Evolutionary conservation across 1,140 invertebrate genomes (phyloP), one percentile per base, ranked within the genome.

Genomic region (Drosophila bocqueti): DNA sequence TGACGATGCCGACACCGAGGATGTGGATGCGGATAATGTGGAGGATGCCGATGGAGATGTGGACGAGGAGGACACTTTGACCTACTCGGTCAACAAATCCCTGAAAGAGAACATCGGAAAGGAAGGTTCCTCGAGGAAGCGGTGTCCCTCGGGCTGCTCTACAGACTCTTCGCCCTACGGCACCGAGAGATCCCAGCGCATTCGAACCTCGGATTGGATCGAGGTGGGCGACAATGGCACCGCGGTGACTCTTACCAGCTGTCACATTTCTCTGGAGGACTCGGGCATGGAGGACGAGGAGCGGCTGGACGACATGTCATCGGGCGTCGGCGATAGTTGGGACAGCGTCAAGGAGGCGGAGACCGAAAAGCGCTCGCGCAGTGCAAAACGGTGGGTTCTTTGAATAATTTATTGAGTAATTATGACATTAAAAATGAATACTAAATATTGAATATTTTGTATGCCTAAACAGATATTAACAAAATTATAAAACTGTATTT

Each of bases 321-420:
- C 92, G 29, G 92, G 92, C 29, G 92, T 93, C 13, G 92, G 92
- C 59, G 92, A 93, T 55, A 93, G 92, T n/a, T 93, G 92, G 92
- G 92, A 93, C 42, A 93, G 92, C 60, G 92, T 92, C 61, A 93
- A 93, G 84, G 92, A 93, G 68, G 90, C 86, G 9, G 89, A 93
- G 78, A 90, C 81, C 64, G 83, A 92, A 46, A 91, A 91, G 21
- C 86, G 86, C 34, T 73, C 79, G 47, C 91, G 91, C 68, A 92
- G 68, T 65, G 78, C 83, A 42, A 92, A 92, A 68, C 91, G 91
- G 91, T 92, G 75, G 92, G 91, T 90, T 40, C 55, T 11, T 18
- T 10, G 4, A 40, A 15, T n/a, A 26, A n/a, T 9, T 24, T 2
- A 24, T 10, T 2, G 8, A 55, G 1, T 55, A 24, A 5, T 21